Evolutionary conservation across 2,888 invertebrate genomes (phyloP).

Genomic region (Trichopoda pennipes): DNA sequence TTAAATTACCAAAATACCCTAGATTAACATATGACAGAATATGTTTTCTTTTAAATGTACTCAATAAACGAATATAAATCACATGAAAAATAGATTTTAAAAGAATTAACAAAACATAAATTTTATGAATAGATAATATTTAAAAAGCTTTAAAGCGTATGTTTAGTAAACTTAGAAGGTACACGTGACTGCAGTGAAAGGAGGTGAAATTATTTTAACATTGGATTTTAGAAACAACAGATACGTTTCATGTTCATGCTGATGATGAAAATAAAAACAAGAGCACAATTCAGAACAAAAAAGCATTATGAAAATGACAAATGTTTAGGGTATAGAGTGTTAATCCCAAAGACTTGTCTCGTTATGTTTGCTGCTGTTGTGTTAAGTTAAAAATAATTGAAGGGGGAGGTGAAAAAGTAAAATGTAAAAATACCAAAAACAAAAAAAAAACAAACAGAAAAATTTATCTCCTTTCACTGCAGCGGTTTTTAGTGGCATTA

Average conservation of each 20-base stretch:
- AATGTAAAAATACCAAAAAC: conserved; percentile 18
- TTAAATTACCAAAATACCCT: conserved; percentile 15
- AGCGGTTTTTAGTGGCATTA: conserved; percentile 41
- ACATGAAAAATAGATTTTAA: conserved; percentile 32
- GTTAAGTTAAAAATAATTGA: conserved; percentile 30
- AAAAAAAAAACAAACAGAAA: conserved; percentile 35
- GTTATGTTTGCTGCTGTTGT: conserved; percentile 3
- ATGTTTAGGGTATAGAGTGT: conserved; percentile 59
- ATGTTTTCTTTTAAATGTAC: conserved; percentile 29
- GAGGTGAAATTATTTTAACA: conserved; percentile 42
- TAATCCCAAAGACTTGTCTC: conserved; percentile 64
- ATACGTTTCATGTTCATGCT: conserved; percentile 58
- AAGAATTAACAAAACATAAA: conserved; percentile 57
- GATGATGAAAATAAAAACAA: conserved; percentile 8
- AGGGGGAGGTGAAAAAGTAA: conserved; percentile 29
- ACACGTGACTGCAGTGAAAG: conserved; percentile 54
- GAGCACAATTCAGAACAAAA: conserved; percentile 22
- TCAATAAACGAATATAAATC: conserved; percentile 34
- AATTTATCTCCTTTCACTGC: conserved; percentile 53
- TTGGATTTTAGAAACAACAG: conserved; percentile 43
- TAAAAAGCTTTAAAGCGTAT: conserved; percentile 21
- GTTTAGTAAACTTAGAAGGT: background rate
- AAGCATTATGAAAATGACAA: conserved; percentile 63
- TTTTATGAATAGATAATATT: conserved; percentile 62
- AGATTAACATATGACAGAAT: conserved; percentile 54